Conservation (phyloP, 2,797 vertebrate genomes). For the Enoplosus armatus region DNA sequence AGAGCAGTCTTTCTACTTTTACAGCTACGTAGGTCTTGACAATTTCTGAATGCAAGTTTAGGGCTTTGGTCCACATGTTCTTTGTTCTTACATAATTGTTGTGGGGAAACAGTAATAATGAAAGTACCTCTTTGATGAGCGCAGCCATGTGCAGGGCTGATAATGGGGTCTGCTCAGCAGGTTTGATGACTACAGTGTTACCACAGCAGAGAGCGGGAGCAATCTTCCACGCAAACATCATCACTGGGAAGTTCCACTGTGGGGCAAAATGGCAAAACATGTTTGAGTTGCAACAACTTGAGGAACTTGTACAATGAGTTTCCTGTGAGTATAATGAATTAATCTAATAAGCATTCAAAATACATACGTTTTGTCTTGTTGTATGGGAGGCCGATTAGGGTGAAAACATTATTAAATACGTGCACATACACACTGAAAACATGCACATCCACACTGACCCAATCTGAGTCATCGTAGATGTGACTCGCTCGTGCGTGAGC, state of each 20-base stretch:
- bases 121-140: slow-evolving; percentile 90
- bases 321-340: background rate
- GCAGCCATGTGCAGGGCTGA: slow-evolving; percentile 91
- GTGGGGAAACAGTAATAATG: background rate
- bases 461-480: too few relatives aligned
- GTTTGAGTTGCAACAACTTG: background rate
- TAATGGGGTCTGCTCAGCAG: slow-evolving; percentile 92
- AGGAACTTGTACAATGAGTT: background rate
- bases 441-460: too few relatives aligned
- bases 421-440: too few relatives aligned
- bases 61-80: slow-evolving; percentile 4
- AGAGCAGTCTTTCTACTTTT: background rate
- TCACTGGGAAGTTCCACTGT: slow-evolving; percentile 93
- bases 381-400: too few relatives aligned
- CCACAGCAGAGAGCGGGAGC: slow-evolving; percentile 91
- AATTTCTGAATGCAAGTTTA: background rate
- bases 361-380: too few relatives aligned
- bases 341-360: background rate
- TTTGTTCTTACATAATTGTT: slow-evolving; percentile 2
- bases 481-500: too few relatives aligned
- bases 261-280: slow-evolving; percentile 8
- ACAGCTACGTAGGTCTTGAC: background rate
- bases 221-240: slow-evolving; percentile 93
- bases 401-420: too few relatives aligned
- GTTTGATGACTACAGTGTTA: slow-evolving; percentile 92